Evolutionary conservation across 2,888 invertebrate species (phyloP), one percentile per base, ranked within the genome.

Genomic region (Bombylius major): DNA sequence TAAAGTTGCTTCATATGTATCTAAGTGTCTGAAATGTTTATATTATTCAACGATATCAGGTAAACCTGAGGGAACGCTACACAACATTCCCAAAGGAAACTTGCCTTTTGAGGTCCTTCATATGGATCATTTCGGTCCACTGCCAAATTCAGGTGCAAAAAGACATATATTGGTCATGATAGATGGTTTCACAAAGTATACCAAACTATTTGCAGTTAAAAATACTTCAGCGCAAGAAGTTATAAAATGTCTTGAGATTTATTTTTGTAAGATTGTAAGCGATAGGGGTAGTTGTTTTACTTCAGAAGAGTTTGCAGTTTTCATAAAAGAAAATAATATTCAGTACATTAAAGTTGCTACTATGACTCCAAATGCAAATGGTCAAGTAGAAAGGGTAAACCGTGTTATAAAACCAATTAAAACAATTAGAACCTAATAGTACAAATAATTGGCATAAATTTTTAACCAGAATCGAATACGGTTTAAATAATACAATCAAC

Each of bases 251-350:
- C 5, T 54, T 4, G 42, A 54, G 31, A 39, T 42, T 8, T 54
- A 54, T 54, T 54, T 54, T 42, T n/a, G 36, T 14, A 56, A 65
- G 6, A 58, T 72, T 6, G 65, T 72, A 6, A 64, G 65, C 1
- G 72, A 74, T 56, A 58, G 67, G 44, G 71, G 71, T n/a, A 63
- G 66, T 32, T 63, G 65, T 9, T 73, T 70, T 55, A 72, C 70
- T 0, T 64, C 67, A 5, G 61, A 64, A 14, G 47, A 54, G 6
- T 73, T 72, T 55, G 54, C 60, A 49, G 51, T 56, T 5, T 68
- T 65, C 53, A 69, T 67, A 55, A 50, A 57, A 6, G 60, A 65
- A 31, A 59, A 65, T 51, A 52, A 46, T n/a, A 23, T 58, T 4
- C 32, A 53, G 12, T 46, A 53, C 12, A 33, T 53, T 13, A 14